Base-by-base conservation (phyloP, 2,888 invertebrate genomes). In the Limnephilus auricula region DNA sequence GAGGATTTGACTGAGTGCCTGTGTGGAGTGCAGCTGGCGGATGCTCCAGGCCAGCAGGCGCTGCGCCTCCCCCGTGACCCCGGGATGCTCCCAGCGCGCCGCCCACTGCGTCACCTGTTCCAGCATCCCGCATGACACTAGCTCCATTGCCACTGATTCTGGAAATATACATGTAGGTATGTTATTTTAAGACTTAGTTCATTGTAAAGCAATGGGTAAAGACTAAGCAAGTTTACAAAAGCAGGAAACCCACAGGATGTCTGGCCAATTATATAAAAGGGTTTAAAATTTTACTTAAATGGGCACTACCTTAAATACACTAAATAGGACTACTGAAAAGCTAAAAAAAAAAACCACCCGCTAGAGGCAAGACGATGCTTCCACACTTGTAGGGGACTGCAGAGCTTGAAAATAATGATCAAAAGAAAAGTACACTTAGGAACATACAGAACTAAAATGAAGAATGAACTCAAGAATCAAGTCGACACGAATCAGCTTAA, bases 11-110 rank as follows among this genome's bases (percentile, higher is more conserved):
- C 40, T 37, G 15, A 92, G 79, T 18, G n/a, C 78, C 13, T 90
- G 30, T 6, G 83, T 87, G 4, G 91, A 89, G 40, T 92, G 92
- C 90, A 94, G 93, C 89, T 98, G 97, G 94, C 97, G 98, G 89
- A 98, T 97, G 89, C 97, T 95, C 97, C 98, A 98, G 90, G 98
- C 97, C 93, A 98, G 96, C 89, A 98, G 96, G 25, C 98, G 96
- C 93, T 97, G 96, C 30, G 98, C 97, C 96, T 98, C 98, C 37
- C 98, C 98, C 93, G 98, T 97, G 5, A 98, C 98, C 32, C 98
- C 98, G 88, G 98, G 97, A 95, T 98, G 97, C 94, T 98, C 98
- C 18, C 97, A 97, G 90, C 97, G 97, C 93, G 95, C 96, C 94
- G 97, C 98, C 98, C 98, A 98, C 91, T 97, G 96, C 45, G 98